These are phyloP conservation scores for Tanytarsus gracilentus DNA, from an alignment of 2,888 invertebrate genomes.

Conservation along the genomic window DNA sequence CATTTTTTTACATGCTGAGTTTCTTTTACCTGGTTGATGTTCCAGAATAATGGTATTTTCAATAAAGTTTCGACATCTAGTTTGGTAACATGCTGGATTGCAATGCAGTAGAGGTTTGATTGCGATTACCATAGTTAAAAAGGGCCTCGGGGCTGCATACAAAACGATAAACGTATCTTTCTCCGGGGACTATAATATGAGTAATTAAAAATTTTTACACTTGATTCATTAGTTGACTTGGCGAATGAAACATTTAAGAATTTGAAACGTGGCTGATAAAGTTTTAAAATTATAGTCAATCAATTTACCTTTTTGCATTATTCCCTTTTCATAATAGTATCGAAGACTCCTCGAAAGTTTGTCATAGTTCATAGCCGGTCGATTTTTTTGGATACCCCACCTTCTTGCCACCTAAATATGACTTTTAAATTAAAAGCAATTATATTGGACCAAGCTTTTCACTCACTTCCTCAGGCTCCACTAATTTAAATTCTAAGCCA, in stretches of 20 bases:
- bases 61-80: background rate
- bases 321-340: conserved; percentile 98
- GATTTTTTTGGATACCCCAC: conserved; percentile 94
- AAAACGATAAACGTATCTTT: conserved; percentile 93
- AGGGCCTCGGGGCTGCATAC: conserved; percentile 90
- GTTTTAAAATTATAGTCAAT: background rate
- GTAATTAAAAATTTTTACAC: conserved; percentile 31
- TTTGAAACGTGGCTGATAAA: background rate
- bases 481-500: conserved; percentile 90
- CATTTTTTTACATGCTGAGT: no score
- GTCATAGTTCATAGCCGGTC: conserved; percentile 97
- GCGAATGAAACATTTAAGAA: background rate
- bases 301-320: conserved; percentile 92
- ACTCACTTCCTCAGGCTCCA: conserved; percentile 96
- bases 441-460: no score
- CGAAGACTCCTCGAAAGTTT: conserved; percentile 85
- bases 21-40: no score
- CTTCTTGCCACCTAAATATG: conserved; percentile 85
- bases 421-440: no score
- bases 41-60: conserved; percentile 10
- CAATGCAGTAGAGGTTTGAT: background rate
- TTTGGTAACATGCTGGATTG: no score
- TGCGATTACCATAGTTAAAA: conserved; percentile 60
- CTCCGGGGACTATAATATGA: conserved; percentile 52
- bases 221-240: background rate